These are phyloP conservation scores for Cetonia aurata DNA, from an alignment of 2,888 invertebrate genomes.

Conservation along the genomic window DNA sequence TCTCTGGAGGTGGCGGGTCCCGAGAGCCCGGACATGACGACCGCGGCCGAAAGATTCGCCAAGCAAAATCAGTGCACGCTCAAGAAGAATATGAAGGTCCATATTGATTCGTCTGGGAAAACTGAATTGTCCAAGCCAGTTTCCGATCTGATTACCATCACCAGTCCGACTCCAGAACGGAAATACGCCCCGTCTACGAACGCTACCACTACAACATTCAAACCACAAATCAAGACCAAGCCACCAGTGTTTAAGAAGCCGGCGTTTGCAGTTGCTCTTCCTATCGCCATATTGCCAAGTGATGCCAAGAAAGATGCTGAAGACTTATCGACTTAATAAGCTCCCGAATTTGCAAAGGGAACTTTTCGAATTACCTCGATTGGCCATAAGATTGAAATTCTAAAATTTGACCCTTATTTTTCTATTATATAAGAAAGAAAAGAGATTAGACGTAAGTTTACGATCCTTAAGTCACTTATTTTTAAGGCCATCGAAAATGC, in stretches of 20 bases:
- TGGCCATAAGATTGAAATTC: slow-evolving; percentile 1
- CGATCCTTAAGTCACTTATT: background rate
- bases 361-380: background rate
- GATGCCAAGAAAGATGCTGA: slow-evolving; percentile 47
- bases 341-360: slow-evolving; percentile 42
- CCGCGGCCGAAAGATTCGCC: slow-evolving; percentile 82
- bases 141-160: slow-evolving; percentile 57
- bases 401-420: slow-evolving; percentile 24
- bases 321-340: slow-evolving; percentile 47
- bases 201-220: slow-evolving; percentile 67
- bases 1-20: slow-evolving; percentile 63
- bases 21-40: slow-evolving; percentile 76
- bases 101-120: slow-evolving; percentile 58
- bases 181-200: slow-evolving; percentile 60
- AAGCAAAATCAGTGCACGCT: slow-evolving; percentile 84
- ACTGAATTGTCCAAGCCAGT: slow-evolving; percentile 55
- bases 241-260: slow-evolving; percentile 84
- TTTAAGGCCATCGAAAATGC: slow-evolving; percentile 13
- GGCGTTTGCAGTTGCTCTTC: slow-evolving; percentile 67
- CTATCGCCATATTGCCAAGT: slow-evolving; percentile 55
- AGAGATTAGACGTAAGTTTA: slow-evolving; percentile 8
- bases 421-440: slow-evolving; percentile 2
- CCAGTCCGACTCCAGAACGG: slow-evolving; percentile 62
- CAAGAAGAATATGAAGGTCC: slow-evolving; percentile 75
- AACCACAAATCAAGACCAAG: slow-evolving; percentile 84